Conservation (phyloP, 2,888 invertebrate genomes). For the Apoda limacodes region DNA sequence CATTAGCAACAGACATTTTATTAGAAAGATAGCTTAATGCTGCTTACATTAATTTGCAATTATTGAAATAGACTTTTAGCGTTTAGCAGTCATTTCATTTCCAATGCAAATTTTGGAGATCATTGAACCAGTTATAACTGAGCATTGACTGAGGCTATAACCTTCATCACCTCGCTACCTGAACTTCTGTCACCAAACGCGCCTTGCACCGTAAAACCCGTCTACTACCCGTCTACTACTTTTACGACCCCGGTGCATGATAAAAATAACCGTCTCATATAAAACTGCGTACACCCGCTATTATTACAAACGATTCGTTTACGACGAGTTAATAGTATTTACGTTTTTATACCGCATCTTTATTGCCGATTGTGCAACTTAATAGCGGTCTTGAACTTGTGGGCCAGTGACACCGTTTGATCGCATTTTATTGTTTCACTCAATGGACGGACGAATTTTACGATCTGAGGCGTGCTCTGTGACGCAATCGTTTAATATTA, state of each 20-base stretch:
- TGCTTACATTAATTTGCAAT: too few relatives aligned
- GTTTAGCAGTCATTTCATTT: too few relatives aligned
- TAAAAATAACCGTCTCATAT: conserved; percentile 59
- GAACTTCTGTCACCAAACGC: conserved; percentile 36
- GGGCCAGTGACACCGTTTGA: conserved; percentile 65
- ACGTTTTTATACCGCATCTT: conserved; percentile 60
- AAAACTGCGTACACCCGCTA: conserved; percentile 32
- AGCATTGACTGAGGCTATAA: too few relatives aligned
- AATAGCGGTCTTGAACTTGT: conserved; percentile 65
- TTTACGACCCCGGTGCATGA: conserved; percentile 59
- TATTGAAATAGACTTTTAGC: too few relatives aligned
- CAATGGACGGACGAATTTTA: conserved; percentile 64
- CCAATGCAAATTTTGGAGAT: too few relatives aligned
- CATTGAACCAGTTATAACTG: too few relatives aligned
- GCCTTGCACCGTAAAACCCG: conserved; percentile 47
- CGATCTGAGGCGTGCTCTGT: conserved; percentile 58
- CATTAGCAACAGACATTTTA: too few relatives aligned
- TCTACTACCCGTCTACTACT: conserved; percentile 60
- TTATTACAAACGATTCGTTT: conserved; percentile 40
- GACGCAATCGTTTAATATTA: conserved; percentile 44
- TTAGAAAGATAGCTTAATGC: too few relatives aligned
- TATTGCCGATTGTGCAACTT: conserved; percentile 63
- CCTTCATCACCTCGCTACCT: conserved; percentile 42
- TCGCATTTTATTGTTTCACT: conserved; percentile 63
- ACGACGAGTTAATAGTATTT: conserved; percentile 37